Evolutionary conservation across 92 coral and sea anemone species (phyloP), one percentile per base, ranked within the genome.

Genomic region (Palythoa caribaeorum): DNA sequence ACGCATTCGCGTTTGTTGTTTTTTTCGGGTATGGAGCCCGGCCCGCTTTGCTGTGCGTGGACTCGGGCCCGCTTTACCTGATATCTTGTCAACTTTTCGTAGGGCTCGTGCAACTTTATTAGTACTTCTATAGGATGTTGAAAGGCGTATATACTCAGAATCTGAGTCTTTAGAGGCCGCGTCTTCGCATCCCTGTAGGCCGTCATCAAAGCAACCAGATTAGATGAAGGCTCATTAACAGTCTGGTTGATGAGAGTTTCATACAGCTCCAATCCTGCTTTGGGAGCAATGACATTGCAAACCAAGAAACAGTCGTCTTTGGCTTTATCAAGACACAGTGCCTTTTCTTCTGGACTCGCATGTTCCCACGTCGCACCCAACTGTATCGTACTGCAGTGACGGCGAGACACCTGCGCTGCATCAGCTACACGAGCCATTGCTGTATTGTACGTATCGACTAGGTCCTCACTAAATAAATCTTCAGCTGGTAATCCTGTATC

Each of bases 151-250:
- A 40, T 5, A 71, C 93, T 90, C 35, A 90, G 90, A 71, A 90
- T 90, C 78, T 90, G 93, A 38, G 71, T 66, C 87, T 88, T 88
- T 55, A 88, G 90, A 52, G 77, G 38, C 79, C 91, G 68, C 35
- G 83, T 72, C 38, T 52, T 71, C 14, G 89, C 90, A 89, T 85
- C 66, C 62, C 48, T 80, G 72, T 86, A 86, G 13, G 93, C 90
- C 38, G 90, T 90, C 90, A 90, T 78, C 55, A 90, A 75, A 10
- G 86, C 87, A 63, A 72, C 86, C 60, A 90, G 39, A 6, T 88
- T 53, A 36, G 77, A 74, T 6, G 90, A 52, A 57, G 83, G 83
- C 78, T 79, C 65, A 14, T 14, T 63, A 3, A 53, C 68, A 51
- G 88, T 38, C 55, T 83, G 20, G 38, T 36, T 65, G 21, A 38